Base-by-base conservation (phyloP, 1,140 invertebrate genomes). In the Papilio machaon region DNA sequence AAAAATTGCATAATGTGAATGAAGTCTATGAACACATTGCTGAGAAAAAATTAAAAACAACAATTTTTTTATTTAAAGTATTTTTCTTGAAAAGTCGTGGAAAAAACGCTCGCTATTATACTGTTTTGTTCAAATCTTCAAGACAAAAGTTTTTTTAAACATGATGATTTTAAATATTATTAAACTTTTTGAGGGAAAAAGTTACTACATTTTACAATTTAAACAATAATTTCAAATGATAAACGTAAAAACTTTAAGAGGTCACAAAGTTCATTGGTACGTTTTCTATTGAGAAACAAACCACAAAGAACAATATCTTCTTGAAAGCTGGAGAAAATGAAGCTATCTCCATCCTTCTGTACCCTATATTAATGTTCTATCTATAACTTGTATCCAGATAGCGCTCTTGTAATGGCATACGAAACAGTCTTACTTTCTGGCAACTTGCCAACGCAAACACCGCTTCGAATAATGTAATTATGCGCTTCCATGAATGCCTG, bases 381-480 rank as follows among this genome's bases (percentile, higher is more conserved):
- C 64, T 70, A 70, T 70, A 70, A 70, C 23, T 30, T 70, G 13
- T 70, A 38, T 35, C 30, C 43, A 76, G 46, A 49, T 19, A 47
- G 13, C n/a, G 47, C 47, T 52, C 47, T 76, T 76, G 43, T 76
- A 76, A 76, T 76, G 47, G n/a, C 19, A 76, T 76, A 76, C 19
- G 74, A 76, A 76, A 52, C 46, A 76, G 74, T 76, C 19, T 49
- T 76, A 52, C 74, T 76, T 76, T 76, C 74, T 76, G 74, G 74
- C 74, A 76, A 76, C 74, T 76, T 76, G 74, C 74, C 74, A 76
- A 46, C 19, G 5, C 46, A 49, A 54, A 52, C 47, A 52, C 74
- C 47, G 74, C 74, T 76, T 47, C 47, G 74, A 49, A 76, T 76
- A 76, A 76, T 76, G 74, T 76, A 76, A 76, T 76, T 76, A 76